These are phyloP conservation scores for Harmothoe impar DNA, from an alignment of 2,888 invertebrate genomes.

Conservation along the genomic window DNA sequence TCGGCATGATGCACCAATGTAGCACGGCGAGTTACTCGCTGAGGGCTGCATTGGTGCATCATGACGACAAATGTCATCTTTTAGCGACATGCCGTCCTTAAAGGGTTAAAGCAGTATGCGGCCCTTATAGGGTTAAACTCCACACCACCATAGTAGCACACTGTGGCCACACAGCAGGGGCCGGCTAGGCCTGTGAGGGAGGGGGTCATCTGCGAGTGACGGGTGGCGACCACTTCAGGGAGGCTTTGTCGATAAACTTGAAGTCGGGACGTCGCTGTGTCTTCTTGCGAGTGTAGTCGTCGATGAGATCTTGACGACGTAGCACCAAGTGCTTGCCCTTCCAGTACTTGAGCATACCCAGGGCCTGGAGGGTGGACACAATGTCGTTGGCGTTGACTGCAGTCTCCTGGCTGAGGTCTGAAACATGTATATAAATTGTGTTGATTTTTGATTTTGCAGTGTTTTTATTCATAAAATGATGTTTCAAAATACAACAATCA, in stretches of 20 bases:
- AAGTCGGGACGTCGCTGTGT: slow-evolving; percentile 89
- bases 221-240: slow-evolving; percentile 94
- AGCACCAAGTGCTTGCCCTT: slow-evolving; percentile 98
- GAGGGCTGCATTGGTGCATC: no score
- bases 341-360: slow-evolving; percentile 99
- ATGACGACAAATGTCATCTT: no score
- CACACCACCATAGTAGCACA: no score
- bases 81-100: no score
- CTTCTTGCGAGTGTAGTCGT: slow-evolving; percentile 94
- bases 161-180: not conserved
- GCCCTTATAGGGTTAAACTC: no score
- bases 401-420: slow-evolving; percentile 92
- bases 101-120: no score
- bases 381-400: slow-evolving; percentile 99
- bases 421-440: slow-evolving; percentile 69
- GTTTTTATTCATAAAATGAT: no score
- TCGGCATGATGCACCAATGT: no score
- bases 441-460: no score
- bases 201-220: slow-evolving; percentile 64
- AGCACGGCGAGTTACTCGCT: no score
- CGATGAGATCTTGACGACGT: slow-evolving; percentile 96
- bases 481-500: no score
- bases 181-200: slow-evolving; percentile 34
- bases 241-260: slow-evolving; percentile 93
- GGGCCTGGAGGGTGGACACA: slow-evolving; percentile 96